Base-by-base conservation (phyloP, 2,888 invertebrate genomes). In the Meta bourneti region DNA sequence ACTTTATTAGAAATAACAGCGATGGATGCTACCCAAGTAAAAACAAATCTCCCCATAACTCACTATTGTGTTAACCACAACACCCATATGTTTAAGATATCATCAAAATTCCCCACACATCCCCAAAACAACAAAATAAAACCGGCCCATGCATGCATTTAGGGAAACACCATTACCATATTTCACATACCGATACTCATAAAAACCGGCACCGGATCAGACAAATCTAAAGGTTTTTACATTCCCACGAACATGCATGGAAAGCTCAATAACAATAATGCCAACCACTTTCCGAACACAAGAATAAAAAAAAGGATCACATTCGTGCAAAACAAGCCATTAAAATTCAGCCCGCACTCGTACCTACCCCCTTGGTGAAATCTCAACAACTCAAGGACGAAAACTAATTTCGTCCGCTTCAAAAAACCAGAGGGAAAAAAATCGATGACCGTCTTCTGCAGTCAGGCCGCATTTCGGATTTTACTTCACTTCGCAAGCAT, bases 321-420 rank as follows among this genome's bases (percentile, higher is more conserved):
- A 61, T 1, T 6, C 61, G 13, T 61, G 72, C 9, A 72, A 69
- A 72, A 19, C 72, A 11, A 16, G 13, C 51, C 77, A 51, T 77
- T 77, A 77, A 77, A 77, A 77, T 77, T 77, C 77, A 77, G 48
- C 6, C 16, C 51, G 49, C n/a, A n/a, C 48, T 16, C 77, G 6
- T 6, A 19, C 49, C 48, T 9, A 7, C 20, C 77, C 7, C 49
- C 48, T 9, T 11, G 16, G 16, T 48, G n/a, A 49, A 51, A 77
- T 77, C 51, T 48, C 49, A 77, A 48, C 13, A 77, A n/a, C 77
- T 77, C 77, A 49, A 49, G 49, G 49, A 49, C 77, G 77, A 48
- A 51, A 77, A 49, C 77, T 77, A 77, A 77, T 77, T 77, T 51
- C 48, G 51, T 77, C n/a, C n/a, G 9, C 77, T n/a, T 9, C 51